Evolutionary conservation across 2,888 invertebrate species (phyloP).

Genomic region (Parochlus steinenii): DNA sequence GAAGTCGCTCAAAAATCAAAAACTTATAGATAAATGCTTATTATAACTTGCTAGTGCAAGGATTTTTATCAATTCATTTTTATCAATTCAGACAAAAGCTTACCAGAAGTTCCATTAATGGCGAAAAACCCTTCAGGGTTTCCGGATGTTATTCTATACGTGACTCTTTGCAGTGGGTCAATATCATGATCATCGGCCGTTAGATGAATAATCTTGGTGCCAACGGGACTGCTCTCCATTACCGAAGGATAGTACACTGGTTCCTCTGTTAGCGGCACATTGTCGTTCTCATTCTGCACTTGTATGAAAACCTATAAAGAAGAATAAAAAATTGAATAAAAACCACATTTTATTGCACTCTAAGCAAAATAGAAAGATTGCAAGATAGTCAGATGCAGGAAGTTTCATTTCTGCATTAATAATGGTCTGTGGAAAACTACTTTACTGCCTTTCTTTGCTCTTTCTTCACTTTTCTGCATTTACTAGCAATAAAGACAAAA

Average conservation of each 20-base stretch:
- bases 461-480: too few species aligned
- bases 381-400: too few species aligned
- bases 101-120: conserved; percentile 71
- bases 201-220: conserved; percentile 55
- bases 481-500: too few species aligned
- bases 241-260: conserved; percentile 75
- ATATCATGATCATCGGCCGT: conserved; percentile 67
- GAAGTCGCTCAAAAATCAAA: too few species aligned
- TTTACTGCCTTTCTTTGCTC: too few species aligned
- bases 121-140: conserved; percentile 84
- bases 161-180: conserved; percentile 44
- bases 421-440: too few species aligned
- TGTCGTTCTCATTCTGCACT: conserved; percentile 88
- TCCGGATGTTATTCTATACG: conserved; percentile 75
- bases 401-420: too few species aligned
- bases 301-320: conserved; percentile 53
- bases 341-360: too few species aligned
- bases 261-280: conserved; percentile 73
- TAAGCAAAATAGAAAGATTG: too few species aligned
- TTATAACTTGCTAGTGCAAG: too few species aligned
- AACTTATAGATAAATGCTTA: too few species aligned
- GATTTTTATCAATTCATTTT: too few species aligned
- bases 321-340: conserved; percentile 7
- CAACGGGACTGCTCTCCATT: conserved; percentile 60
- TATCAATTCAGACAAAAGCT: conserved; percentile 22